These are phyloP conservation scores for Periplaneta americana DNA, from an alignment of 1,140 invertebrate species.

Conservation along the genomic window DNA sequence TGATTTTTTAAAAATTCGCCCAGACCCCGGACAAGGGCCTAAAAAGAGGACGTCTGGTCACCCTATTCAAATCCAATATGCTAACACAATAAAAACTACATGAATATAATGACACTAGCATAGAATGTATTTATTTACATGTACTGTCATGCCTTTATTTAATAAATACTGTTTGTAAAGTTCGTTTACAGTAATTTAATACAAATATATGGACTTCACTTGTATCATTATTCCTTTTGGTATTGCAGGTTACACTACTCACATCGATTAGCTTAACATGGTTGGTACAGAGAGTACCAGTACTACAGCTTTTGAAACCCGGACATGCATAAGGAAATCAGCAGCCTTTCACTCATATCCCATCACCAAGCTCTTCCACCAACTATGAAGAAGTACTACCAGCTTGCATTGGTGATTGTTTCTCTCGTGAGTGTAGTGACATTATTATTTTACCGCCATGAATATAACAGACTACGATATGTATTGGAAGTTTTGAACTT, in stretches of 20 bases:
- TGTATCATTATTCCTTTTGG: background rate
- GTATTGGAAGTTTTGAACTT: slow-evolving; percentile 72
- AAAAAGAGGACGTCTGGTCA: no score
- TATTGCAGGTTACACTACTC: background rate
- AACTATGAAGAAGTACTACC: slow-evolving; percentile 69
- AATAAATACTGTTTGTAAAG: no score
- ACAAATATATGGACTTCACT: no score
- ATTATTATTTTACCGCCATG: slow-evolving; percentile 67
- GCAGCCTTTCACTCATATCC: background rate
- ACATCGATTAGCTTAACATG: background rate
- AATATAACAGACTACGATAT: slow-evolving; percentile 67
- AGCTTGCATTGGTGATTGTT: slow-evolving; percentile 56
- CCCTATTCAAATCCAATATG: no score
- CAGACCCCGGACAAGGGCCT: no score
- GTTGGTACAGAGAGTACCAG: background rate
- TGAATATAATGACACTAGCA: no score
- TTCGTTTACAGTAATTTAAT: no score
- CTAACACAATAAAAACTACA: no score
- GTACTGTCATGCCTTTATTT: no score
- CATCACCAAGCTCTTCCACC: background rate
- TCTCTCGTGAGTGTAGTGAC: slow-evolving; percentile 60
- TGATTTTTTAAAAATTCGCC: no score
- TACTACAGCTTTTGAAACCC: background rate
- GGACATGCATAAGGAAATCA: background rate
- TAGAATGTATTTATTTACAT: no score